Base-by-base conservation (phyloP, 2,797 vertebrate genomes). In the Mionectes olivaceus region DNA sequence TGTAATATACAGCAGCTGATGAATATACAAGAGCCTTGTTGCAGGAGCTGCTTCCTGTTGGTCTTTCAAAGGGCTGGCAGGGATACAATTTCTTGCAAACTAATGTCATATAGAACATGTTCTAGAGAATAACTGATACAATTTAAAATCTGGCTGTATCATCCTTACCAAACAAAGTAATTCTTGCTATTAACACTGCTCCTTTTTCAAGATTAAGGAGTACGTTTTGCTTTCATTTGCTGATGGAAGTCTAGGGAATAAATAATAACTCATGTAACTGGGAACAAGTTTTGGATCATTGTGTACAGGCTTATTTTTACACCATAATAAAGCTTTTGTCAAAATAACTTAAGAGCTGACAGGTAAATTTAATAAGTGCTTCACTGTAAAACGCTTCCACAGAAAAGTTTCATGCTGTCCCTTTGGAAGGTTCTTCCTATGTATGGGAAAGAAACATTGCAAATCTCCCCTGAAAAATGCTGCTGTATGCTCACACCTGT, bases 1-100 rank as follows among this genome's bases (percentile, higher is more conserved):
- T 88, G 75, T 79, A 95, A 94, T 71, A 92, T 89, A 71, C 49
- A 89, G 80, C 22, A 84, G 81, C 75, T 93, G 96, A 96, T 92
- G 95, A 96, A 96, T 94, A 93, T 75, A 89, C 63, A 93, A 89
- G 88, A 94, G 79, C 44, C 76, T 82, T 74, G 50, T 84, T 87
- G 60, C 75, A 90, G 55, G 30, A 97, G 86, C 46, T 90, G 89
- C 64, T 94, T 96, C 83, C 82, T 84, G 68, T 90, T 95, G 92
- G 91, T 91, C 73, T 95, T 77, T 87, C 75, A 68, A 70, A 91
- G 78, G 39, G 81, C 91, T 91, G 71, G 56, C 75, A 92, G 59
- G 35, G 80, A 89, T 67, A 85, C 67, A 89, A 71, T 92, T 60
- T 69, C 55, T 83, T 92, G 87, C 73, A 12, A 97, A 86, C 57